Base-by-base conservation (phyloP, 1,140 invertebrate species). In the Danaus melanippus region DNA sequence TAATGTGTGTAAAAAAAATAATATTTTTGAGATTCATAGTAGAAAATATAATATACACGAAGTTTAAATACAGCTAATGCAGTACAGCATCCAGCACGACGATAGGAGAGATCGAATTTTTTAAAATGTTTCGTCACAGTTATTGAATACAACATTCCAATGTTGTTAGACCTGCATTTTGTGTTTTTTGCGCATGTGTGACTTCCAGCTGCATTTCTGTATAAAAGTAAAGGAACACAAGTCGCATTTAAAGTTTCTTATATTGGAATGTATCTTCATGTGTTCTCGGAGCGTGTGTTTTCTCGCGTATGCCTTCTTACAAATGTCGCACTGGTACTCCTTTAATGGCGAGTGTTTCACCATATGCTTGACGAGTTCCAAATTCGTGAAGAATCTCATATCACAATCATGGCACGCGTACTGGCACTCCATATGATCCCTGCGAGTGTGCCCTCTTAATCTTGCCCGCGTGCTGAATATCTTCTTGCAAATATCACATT, bases 281-380 rank as follows among this genome's bases (percentile, higher is more conserved):
- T 65, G 63, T 52, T 58, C 50, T 0, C 50, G 42, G n/a, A 65
- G 12, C 7, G 63, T 65, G 12, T 62, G 54, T 50, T 62, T 65
- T 44, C 63, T 65, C 1, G 52, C 63, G 21, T 62, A 65, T 10
- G 46, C 39, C 46, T 62, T 65, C 10, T 48, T 45, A 12, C 62
- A 65, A 4, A 65, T 46, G 5, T 65, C 52, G 43, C 62, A 65
- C 32, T 58, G 44, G 21, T 61, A 61, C 8, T 54, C 50, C 7
- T 43, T 42, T 12, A 53, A 9, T 10, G 32, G 32, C 9, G 47
- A 50, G 17, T 90, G 89, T 41, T 81, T 88, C 0, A 88, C 64
- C 67, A 86, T 86, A 53, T 90, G 89, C 15, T 79, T 71, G 4
- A 77, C 75, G n/a, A 90, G 63, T 10, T 69, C 69, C n/a, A 56